Conservation (phyloP, 2,888 invertebrate species). For the Netelia virgata region DNA sequence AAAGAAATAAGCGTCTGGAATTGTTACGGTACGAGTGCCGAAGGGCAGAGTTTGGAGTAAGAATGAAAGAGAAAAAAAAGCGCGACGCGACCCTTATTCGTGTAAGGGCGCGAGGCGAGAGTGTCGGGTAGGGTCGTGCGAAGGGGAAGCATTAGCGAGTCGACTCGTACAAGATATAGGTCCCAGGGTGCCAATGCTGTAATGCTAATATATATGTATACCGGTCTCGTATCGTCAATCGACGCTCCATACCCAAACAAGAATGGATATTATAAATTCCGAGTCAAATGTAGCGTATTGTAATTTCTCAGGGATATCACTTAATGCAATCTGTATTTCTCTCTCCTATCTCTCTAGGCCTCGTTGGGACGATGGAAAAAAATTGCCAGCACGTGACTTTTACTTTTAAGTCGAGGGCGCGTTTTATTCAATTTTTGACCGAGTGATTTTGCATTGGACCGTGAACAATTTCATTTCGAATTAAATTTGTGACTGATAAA, state of each 20-base stretch:
- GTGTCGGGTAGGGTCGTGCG: conserved; percentile 67
- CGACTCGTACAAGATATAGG: conserved; percentile 79
- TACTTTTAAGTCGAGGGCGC: conserved; percentile 17
- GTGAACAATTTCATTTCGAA: conserved; percentile 57
- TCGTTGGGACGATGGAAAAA: conserved; percentile 27
- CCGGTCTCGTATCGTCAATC: conserved; percentile 73
- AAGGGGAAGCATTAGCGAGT: conserved; percentile 80
- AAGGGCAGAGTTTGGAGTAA: conserved; percentile 44
- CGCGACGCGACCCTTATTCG: conserved; percentile 76
- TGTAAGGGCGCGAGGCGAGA: conserved; percentile 69
- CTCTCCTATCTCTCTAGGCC: conserved; percentile 30
- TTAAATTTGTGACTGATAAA: not conserved
- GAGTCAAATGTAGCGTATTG: conserved; percentile 84
- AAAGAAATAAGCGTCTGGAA: conserved; percentile 35
- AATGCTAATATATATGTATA: conserved; percentile 22
- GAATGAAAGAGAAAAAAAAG: conserved; percentile 58
- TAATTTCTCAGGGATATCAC: conserved; percentile 82
- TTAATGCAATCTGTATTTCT: conserved; percentile 79
- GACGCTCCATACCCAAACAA: conserved; percentile 58
- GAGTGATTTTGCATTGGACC: conserved; percentile 15
- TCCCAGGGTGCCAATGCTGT: conserved; percentile 79
- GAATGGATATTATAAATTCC: conserved; percentile 83
- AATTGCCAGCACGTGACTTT: conserved; percentile 37
- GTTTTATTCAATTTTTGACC: conserved; percentile 53
- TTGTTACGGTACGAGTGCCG: conserved; percentile 55